Conservation (phyloP, 2,888 invertebrate species). For the Acrobasis consociella region DNA sequence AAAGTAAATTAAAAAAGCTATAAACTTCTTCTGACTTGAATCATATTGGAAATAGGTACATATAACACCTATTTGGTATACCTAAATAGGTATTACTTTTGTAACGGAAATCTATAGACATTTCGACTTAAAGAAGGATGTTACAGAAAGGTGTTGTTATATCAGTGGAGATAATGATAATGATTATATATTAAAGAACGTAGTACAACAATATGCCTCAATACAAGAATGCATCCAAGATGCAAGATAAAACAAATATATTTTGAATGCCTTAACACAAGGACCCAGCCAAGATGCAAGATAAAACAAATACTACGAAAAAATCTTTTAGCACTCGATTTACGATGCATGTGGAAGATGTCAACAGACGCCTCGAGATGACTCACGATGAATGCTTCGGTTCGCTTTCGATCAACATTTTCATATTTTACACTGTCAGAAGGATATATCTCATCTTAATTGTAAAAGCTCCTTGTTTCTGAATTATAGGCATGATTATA, state of each 20-base stretch:
- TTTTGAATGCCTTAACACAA: background rate
- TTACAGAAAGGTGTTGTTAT: no score
- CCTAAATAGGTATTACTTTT: no score
- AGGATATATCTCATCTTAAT: conserved; percentile 8
- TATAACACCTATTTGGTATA: no score
- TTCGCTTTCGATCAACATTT: conserved; percentile 15
- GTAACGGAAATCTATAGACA: no score
- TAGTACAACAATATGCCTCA: no score
- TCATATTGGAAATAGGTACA: background rate
- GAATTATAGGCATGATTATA: background rate
- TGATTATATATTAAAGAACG: background rate
- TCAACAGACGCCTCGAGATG: conserved; percentile 21
- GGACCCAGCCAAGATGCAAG: background rate
- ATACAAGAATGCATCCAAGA: background rate
- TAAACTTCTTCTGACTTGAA: background rate
- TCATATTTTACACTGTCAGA: conserved; percentile 16
- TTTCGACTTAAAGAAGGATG: no score
- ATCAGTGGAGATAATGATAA: background rate
- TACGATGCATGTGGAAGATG: conserved; percentile 23
- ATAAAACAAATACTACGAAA: conserved; percentile 21
- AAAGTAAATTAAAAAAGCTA: no score
- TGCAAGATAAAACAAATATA: conserved; percentile 10
- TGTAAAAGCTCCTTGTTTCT: conserved; percentile 4
- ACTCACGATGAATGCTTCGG: conserved; percentile 17
- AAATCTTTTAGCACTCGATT: conserved; percentile 18